These are phyloP conservation scores for Lichenostomus cassidix DNA, from an alignment of 2,113 vertebrate species.

Conservation along the genomic window DNA sequence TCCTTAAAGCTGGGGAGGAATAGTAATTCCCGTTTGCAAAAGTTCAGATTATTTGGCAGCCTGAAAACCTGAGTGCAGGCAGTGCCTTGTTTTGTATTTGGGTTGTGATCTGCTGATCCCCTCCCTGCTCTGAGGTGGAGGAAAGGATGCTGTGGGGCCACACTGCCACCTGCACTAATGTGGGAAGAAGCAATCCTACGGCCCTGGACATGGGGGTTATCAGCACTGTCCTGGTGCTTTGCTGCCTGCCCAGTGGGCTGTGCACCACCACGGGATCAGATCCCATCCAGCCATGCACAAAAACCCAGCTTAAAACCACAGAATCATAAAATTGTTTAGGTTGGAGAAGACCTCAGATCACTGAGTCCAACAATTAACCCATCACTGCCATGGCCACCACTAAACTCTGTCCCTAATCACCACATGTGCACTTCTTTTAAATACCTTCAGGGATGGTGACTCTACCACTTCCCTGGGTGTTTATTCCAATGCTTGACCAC, in stretches of 20 bases:
- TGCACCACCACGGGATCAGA: background rate
- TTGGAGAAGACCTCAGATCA: background rate
- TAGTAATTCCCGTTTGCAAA: background rate
- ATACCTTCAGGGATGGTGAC: background rate
- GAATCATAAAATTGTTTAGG: background rate
- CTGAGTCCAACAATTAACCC: background rate
- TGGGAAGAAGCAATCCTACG: rapidly evolving
- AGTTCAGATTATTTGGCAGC: background rate
- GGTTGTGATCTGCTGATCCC: background rate
- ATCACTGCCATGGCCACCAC: background rate
- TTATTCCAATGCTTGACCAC: background rate
- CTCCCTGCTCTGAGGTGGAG: background rate
- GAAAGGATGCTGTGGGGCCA: background rate
- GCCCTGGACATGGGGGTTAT: rapidly evolving
- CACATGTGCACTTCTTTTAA: background rate
- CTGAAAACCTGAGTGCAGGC: background rate
- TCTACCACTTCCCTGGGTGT: background rate
- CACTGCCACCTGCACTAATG: rapidly evolving
- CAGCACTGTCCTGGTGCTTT: background rate
- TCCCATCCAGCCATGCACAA: rapidly evolving
- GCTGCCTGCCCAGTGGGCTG: background rate
- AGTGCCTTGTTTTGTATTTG: background rate
- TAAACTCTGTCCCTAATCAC: background rate
- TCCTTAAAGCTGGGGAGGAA: background rate
- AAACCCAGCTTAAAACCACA: background rate